phyloP scores from a whole-genome alignment of 2,113 vertebrate genomes.

The Gymnobelideus leadbeateri region DNA sequence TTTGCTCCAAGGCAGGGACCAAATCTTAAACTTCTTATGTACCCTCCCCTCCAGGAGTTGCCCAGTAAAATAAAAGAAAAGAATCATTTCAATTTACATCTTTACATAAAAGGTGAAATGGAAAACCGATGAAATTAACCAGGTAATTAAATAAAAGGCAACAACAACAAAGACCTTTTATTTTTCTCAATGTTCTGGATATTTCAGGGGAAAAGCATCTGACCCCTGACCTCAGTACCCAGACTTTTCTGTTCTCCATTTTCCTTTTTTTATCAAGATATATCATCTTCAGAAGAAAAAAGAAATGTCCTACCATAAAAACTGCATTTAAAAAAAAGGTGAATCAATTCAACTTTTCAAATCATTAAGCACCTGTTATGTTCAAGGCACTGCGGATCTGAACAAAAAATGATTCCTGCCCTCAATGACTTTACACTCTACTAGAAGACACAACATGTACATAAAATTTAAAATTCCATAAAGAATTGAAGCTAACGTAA shows the following conservation, averaged over 20 bases:
- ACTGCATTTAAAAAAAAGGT: not conserved
- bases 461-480: not conserved
- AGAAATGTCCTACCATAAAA: constrained; percentile 1
- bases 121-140: not conserved
- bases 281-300: not conserved
- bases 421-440: not conserved
- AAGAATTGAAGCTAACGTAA: not conserved
- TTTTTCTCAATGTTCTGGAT: too few species aligned
- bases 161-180: not conserved
- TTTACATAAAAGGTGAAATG: not conserved
- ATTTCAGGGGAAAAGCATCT: not conserved
- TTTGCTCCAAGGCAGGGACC: not conserved
- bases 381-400: not conserved
- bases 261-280: constrained; percentile 23
- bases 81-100: not conserved
- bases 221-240: not conserved
- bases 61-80: not conserved
- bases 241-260: not conserved
- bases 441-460: not conserved
- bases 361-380: not conserved
- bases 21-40: not conserved
- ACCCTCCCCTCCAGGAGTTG: not conserved
- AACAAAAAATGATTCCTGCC: not conserved
- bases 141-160: not conserved
- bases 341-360: not conserved